Base-by-base conservation (phyloP, 2,113 vertebrate species). In the Indicator maculatus region DNA sequence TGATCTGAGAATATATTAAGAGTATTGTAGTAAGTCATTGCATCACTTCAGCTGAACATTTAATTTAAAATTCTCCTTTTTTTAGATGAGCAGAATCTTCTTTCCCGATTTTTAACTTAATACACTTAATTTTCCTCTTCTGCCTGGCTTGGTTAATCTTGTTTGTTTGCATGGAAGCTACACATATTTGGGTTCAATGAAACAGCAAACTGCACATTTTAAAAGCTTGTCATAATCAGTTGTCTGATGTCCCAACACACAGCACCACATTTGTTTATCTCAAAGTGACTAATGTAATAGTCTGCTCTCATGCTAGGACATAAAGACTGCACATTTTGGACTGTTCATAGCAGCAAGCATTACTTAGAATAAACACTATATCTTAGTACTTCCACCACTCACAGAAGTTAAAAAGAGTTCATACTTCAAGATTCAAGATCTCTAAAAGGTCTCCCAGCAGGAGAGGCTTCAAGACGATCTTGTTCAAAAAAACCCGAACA, bases 1-100 rank as follows among this genome's bases (percentile, higher is more conserved):
- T 61, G 99, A 99, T 97, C 99, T 99, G 97, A 96, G 91, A 94
- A 96, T n/a, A 95, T 47, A 97, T 88, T 77, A 88, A 17, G 92
- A 92, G 38, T 38, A 65, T 12, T 83, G 41, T 33, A 71, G 10
- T 64, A 64, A 94, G 64, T 67, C 1, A 71, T 59, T 87, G 74
- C 6, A 8, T 55, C 20, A 12, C 23, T 77, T 71, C 50, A 56
- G 17, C 10, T 55, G 16, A 78, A 24, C 33, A 59, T 53, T 18
- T 78, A 23, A 89, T 38, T 83, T 79, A 87, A 0, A 86, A 50
- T n/a, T 18, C 14, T 75, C 39, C 31, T 66, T 71, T 76, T 63
- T 59, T 76, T 63, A 76, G 76, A n/a, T 60, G 26, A 83, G 9
- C 0, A 3, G 41, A 91, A 85, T 52, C 26, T 12, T 36, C 13